phyloP scores from a whole-genome alignment of 2,888 invertebrate genomes.

The Philaethria dido region DNA sequence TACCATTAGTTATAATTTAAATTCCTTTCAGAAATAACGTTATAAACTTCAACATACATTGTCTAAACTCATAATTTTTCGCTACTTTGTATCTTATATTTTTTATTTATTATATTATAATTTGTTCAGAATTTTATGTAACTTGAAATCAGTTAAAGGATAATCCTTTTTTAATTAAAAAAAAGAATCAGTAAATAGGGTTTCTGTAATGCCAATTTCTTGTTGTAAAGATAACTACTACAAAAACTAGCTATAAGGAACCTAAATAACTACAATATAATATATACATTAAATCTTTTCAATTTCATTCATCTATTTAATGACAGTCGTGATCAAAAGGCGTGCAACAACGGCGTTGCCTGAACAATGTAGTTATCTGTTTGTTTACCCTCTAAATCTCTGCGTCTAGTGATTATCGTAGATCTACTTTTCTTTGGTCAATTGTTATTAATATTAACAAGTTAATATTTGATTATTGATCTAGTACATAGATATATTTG shows the following conservation, averaged over 20 bases:
- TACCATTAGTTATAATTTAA: neutral
- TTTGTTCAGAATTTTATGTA: no score
- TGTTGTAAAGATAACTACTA: no score
- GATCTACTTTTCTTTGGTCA: conserved; percentile 8
- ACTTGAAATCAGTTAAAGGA: no score
- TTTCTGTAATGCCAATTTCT: no score
- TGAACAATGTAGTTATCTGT: conserved; percentile 8
- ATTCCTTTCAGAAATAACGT: neutral
- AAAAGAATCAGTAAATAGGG: no score
- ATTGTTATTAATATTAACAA: neutral
- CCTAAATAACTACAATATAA: no score
- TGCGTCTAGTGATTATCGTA: conserved; percentile 5
- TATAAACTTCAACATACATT: no score
- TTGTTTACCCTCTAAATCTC: conserved; percentile 10
- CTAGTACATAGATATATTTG: neutral
- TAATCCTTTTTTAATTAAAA: no score
- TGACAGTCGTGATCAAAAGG: conserved; percentile 32
- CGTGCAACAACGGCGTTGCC: conserved; percentile 21
- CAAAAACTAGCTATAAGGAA: no score
- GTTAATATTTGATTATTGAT: conserved; percentile 9
- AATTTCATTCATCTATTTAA: conserved; percentile 24
- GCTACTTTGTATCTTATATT: no score
- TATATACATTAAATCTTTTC: conserved; percentile 1
- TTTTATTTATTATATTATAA: no score
- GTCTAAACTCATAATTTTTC: no score